A percentile compares a stretch with the other conserved stretches of the same genome.
Evolutionary conservation across 2,888 invertebrate genomes (phyloP).

Genomic region (Scaptomyza flava): DNA sequence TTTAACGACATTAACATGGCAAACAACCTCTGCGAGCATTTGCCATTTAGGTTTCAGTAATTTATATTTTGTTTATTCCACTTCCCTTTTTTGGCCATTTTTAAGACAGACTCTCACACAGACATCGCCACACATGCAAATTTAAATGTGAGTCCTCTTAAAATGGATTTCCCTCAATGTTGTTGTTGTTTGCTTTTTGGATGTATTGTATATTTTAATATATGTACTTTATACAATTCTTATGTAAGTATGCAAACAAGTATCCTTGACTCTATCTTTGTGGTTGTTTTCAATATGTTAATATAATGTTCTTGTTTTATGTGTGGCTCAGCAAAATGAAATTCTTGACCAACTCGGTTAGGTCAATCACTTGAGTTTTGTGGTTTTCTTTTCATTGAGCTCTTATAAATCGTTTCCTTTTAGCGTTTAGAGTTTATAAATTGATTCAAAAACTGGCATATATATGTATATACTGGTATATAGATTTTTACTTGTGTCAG

Average conservation of each 20-base stretch:
- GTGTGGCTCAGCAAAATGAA: constrained; percentile 29
- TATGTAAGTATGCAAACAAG: constrained; percentile 47
- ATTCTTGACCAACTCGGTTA: neutral
- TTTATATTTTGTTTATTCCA: constrained; percentile 34
- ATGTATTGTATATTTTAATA: constrained; percentile 9
- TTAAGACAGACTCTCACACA: constrained; percentile 27
- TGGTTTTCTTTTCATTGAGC: neutral
- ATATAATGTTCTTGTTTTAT: constrained; percentile 40
- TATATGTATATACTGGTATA: no score
- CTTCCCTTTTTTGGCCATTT: constrained; percentile 21
- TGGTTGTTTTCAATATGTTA: constrained; percentile 55
- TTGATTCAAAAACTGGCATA: no score
- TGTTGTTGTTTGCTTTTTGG: constrained; percentile 14
- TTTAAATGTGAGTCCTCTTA: constrained; percentile 46
- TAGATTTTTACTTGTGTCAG: no score
- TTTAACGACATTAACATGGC: constrained; percentile 65
- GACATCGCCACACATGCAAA: constrained; percentile 34
- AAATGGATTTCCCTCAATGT: constrained; percentile 28
- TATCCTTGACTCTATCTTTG: neutral
- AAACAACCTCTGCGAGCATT: constrained; percentile 22
- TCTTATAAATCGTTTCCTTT: neutral
- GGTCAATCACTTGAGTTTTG: neutral
- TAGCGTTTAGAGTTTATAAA: no score
- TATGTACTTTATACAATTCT: constrained; percentile 14
- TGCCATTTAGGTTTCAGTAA: constrained; percentile 28